Conservation (phyloP, 2,797 vertebrate species). For the Pipistrellus pipistrellus region DNA sequence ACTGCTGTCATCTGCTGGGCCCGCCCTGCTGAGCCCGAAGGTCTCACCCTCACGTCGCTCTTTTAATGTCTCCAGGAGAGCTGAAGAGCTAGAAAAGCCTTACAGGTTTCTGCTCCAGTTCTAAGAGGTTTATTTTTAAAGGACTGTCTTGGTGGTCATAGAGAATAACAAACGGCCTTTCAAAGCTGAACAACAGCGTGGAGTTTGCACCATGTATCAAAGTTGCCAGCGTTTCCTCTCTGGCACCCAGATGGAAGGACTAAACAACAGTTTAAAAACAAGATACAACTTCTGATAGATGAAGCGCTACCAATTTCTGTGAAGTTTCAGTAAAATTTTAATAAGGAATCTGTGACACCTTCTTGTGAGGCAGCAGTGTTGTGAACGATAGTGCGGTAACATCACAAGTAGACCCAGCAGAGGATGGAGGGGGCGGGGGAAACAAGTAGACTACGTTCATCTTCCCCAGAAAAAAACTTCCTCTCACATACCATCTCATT, state of each 20-base stretch:
- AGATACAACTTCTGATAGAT: conserved; percentile 37
- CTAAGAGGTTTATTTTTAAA: conserved; percentile 62
- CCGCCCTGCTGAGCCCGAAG: not conserved
- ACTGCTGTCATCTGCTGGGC: not conserved
- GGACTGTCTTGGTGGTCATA: not conserved
- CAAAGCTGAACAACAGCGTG: not conserved
- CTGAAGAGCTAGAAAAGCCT: not conserved
- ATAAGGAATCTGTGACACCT: conserved; percentile 24
- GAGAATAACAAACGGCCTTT: conserved; percentile 2
- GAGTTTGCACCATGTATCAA: not conserved
- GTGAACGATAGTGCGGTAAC: not conserved
- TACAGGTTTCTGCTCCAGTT: not conserved
- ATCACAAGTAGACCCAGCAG: not conserved
- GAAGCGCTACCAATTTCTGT: not conserved
- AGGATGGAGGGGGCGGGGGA: not conserved
- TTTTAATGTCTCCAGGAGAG: not conserved
- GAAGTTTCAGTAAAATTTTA: conserved; percentile 38
- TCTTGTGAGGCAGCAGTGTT: not conserved
- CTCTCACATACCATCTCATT: not conserved
- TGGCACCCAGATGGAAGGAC: conserved; percentile 44
- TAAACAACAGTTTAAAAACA: conserved; percentile 31
- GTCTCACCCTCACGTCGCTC: not conserved
- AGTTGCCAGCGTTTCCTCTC: conserved; percentile 45
- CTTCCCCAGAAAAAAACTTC: conserved; percentile 64
- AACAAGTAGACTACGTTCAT: not conserved